phyloP scores from a whole-genome alignment of 2,797 vertebrate species.

The Tachyglossus aculeatus region DNA sequence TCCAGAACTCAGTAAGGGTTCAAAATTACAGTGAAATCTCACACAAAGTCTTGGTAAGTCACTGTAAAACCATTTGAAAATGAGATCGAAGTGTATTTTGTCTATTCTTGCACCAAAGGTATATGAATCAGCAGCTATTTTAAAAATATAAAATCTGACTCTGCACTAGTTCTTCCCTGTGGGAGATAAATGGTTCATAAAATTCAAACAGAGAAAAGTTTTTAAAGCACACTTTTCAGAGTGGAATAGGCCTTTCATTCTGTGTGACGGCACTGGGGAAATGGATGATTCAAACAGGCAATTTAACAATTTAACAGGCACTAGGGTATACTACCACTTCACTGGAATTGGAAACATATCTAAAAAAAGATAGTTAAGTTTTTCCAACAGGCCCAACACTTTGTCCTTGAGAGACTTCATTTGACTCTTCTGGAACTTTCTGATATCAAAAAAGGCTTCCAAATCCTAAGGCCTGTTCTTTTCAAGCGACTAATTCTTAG shows the following conservation, averaged over 20 bases:
- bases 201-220: constrained; percentile 18
- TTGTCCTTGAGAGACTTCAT: neutral
- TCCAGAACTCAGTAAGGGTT: neutral
- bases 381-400: neutral
- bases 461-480: neutral
- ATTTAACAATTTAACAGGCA: constrained; percentile 24
- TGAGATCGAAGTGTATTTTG: neutral
- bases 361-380: constrained; percentile 8
- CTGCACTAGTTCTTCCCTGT: neutral
- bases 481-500: neutral
- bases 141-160: neutral
- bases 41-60: neutral
- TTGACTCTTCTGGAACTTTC: neutral
- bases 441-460: neutral
- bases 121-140: neutral
- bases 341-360: constrained; percentile 1
- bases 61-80: neutral
- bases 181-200: constrained; percentile 16
- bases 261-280: neutral
- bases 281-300: constrained; percentile 9
- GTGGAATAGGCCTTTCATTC: constrained; percentile 15
- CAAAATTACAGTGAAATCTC: neutral
- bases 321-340: neutral
- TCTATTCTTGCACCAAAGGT: neutral
- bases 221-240: neutral